Evolutionary conservation across 2,888 invertebrate species (phyloP), one percentile per base, ranked within the genome.

Genomic region (Zaprionus lineosus): DNA sequence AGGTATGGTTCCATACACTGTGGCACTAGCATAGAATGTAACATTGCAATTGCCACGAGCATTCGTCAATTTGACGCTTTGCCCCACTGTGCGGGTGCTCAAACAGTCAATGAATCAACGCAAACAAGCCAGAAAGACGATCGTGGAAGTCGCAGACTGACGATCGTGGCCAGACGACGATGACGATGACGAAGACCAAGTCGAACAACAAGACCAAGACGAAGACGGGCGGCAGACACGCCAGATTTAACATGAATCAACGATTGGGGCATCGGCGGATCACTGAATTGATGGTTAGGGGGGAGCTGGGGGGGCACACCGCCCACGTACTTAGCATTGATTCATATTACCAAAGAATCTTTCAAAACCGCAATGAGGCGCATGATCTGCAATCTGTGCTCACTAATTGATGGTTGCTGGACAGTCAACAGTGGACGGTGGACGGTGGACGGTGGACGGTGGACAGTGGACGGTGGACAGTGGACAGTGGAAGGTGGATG

Each of bases 101-200:
- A 44, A 56, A 53, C 57, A 58, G 39, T 43, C 47, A 64, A 65
- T 77, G 81, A 77, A 75, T 75, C 84, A 83, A 76, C 81, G 29
- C 51, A 72, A 75, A 78, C 63, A 59, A 59, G 41, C 19, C 34
- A 47, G 62, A 52, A 46, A 33, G 29, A 26, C 16, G 12, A 6
- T 7, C 8, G 8, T 8, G 19, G 15, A n/a, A n/a, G n/a, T n/a
- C n/a, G n/a, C 16, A 12, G 14, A 21, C 31, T 8, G 15, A 12
- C 29, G 11, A 12, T 18, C n/a, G 18, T 8, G 7, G 31, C 24
- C 18, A 29, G 36, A 14, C 7, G 41, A 41, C 19, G 12, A 41
- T n/a, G 29, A 21, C 2, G 9, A 9, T 14, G 24, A 19, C 9
- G 43, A 43, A 31, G 43, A n/a, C n/a, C n/a, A 2, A 12, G 31